phyloP scores from a whole-genome alignment of 2,113 vertebrate genomes.

The Sphyrna mokarran region DNA sequence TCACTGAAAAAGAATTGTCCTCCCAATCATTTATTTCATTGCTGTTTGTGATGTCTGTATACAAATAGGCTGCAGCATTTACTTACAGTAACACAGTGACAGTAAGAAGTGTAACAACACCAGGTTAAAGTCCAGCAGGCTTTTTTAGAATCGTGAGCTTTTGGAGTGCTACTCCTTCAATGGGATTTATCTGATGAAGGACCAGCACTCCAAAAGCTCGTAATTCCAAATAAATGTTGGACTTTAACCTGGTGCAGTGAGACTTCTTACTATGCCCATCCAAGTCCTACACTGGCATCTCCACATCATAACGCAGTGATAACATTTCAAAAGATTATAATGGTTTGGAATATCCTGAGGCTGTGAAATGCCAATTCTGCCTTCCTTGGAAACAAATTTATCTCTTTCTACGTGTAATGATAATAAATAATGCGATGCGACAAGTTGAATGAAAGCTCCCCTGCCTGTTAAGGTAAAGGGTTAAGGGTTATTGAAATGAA shows the following conservation, averaged over 20 bases:
- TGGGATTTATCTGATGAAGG: too few relatives aligned
- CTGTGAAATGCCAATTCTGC: not conserved
- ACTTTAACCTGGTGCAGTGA: too few relatives aligned
- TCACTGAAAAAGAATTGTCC: not conserved
- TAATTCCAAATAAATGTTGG: too few relatives aligned
- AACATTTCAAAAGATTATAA: not conserved
- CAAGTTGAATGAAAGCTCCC: not conserved
- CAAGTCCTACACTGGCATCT: too few relatives aligned
- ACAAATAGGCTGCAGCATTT: not conserved
- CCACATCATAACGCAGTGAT: not conserved
- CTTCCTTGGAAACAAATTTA: not conserved
- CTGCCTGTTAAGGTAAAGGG: not conserved
- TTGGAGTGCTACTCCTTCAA: too few relatives aligned
- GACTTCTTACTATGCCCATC: too few relatives aligned
- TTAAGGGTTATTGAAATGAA: not conserved
- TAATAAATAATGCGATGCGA: not conserved
- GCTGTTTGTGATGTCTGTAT: not conserved
- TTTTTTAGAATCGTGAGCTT: too few relatives aligned
- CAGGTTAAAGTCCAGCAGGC: too few relatives aligned
- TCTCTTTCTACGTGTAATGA: not conserved
- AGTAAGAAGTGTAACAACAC: too few relatives aligned
- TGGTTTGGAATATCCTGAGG: too few relatives aligned
- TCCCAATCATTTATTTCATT: not conserved
- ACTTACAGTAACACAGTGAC: not conserved
- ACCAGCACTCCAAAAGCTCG: too few relatives aligned